Evolutionary conservation across 2,113 vertebrate genomes (phyloP), one percentile per base, ranked within the genome.

Genomic region (human (Homo sapiens)): DNA sequence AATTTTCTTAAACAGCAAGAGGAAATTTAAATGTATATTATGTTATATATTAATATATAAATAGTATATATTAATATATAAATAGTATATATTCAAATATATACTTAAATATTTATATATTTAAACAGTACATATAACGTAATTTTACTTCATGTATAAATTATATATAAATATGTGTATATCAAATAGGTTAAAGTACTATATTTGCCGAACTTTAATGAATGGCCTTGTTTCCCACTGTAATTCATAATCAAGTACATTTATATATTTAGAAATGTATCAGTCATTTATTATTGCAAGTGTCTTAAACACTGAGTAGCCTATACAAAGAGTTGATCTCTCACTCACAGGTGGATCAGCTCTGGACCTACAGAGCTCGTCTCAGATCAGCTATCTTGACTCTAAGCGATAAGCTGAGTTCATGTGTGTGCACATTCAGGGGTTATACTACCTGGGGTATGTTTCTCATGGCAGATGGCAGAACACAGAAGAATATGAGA

Each of bases 381-480:
- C 59, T 38, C 50, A 76, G 23, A 89, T 43, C 7, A 64, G 32
- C 40, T 25, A 10, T 7, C 6, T 79, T 55, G 30, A 92, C 16
- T 72, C 11, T 66, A 17, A 89, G 23, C 27, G 50, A 3, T 61
- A 1, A 6, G 20, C 11, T 70, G 25, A 82, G 11, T 89, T 30
- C 7, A 11, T 18, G 8, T 32, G 3, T 80, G 16, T 73, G 18
- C 32, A 61, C 3, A 48, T 59, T 43, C 68, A 68, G 48, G 12
- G 2, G 64, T 59, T 5, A 3, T 35, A 45, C 5, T 57, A 43
- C 13, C 6, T 13, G 23, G 17, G 1, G 0, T 64, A 2, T 55
- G 4, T 27, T 38, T 80, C 18, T 75, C 11, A 6, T 22, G 10
- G 2, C 9, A 32, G 9, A 64, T 18, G 27, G 43, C 9, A 72